These are phyloP conservation scores for Horisme vitalbata DNA, from an alignment of 2,888 invertebrate species.

Conservation along the genomic window DNA sequence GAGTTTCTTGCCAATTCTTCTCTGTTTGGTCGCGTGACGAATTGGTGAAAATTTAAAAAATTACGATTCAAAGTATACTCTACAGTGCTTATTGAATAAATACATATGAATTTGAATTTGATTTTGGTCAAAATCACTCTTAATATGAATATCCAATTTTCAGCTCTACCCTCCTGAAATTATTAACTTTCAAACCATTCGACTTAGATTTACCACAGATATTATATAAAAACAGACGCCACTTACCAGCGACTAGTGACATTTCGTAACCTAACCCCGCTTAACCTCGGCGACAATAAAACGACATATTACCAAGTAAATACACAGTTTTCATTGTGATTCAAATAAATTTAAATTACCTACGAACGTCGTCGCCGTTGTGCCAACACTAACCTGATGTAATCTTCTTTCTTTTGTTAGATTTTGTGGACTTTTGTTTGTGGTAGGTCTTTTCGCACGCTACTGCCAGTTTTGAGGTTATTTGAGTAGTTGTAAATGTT, in stretches of 20 bases:
- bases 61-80: too few relatives aligned
- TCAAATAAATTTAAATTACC: conserved; percentile 77
- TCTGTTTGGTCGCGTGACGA: too few relatives aligned
- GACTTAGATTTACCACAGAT: background rate
- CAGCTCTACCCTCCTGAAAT: too few relatives aligned
- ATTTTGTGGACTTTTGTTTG: conserved; percentile 37
- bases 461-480: conserved; percentile 34
- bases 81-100: too few relatives aligned
- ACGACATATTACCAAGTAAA: conserved; percentile 69
- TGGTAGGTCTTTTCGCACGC: conserved; percentile 55
- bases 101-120: too few relatives aligned
- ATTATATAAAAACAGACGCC: conserved; percentile 8
- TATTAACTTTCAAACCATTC: too few relatives aligned
- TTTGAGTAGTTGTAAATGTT: conserved; percentile 20
- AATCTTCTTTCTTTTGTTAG: conserved; percentile 26
- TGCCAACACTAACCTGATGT: conserved; percentile 49
- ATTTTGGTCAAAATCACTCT: too few relatives aligned
- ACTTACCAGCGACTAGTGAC: conserved; percentile 25
- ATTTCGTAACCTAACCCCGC: conserved; percentile 69
- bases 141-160: too few relatives aligned
- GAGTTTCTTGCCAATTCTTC: too few relatives aligned
- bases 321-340: conserved; percentile 69
- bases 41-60: too few relatives aligned
- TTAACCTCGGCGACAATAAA: conserved; percentile 64
- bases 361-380: conserved; percentile 45